A percentile compares a stretch with the other conserved stretches of the same genome.
Evolutionary conservation across 2,797 vertebrate genomes (phyloP).

Genomic region (Myotis planiceps): DNA sequence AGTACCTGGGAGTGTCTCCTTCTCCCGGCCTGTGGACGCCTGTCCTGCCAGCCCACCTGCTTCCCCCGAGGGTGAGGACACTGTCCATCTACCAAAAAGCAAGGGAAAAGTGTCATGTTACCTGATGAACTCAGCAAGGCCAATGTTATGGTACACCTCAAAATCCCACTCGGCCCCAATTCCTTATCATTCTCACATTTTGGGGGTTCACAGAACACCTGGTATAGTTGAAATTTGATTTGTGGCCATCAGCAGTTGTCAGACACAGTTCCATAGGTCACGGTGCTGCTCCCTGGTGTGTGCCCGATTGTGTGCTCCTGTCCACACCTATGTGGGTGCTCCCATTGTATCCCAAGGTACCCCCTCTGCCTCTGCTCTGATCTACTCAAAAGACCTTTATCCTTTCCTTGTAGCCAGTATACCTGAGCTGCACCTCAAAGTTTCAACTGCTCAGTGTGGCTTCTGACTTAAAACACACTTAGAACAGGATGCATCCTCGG

Average conservation of each 20-base stretch:
- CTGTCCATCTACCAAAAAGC: conserved; percentile 78
- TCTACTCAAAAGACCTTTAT: background rate
- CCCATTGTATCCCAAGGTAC: background rate
- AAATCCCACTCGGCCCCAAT: background rate
- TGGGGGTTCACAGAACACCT: background rate
- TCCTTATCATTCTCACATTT: background rate
- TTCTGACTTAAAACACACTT: background rate
- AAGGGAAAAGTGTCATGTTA: conserved; percentile 72
- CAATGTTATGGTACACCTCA: background rate
- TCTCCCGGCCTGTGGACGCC: conserved; percentile 70
- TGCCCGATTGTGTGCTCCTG: background rate
- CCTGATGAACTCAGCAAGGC: background rate
- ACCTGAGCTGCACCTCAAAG: background rate
- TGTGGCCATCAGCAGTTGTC: background rate
- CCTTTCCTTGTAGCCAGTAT: background rate
- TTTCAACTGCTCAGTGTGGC: background rate
- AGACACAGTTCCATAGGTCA: background rate
- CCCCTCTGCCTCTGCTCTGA: background rate
- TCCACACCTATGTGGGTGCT: too few species aligned
- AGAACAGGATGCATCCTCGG: background rate
- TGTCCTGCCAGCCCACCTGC: conserved; percentile 79
- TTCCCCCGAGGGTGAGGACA: conserved; percentile 64
- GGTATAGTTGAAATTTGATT: background rate
- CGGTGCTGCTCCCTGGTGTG: background rate
- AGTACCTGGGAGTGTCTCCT: conserved; percentile 75